Base-by-base conservation (phyloP, 2,797 vertebrate genomes). In the Acropternis orthonyx region DNA sequence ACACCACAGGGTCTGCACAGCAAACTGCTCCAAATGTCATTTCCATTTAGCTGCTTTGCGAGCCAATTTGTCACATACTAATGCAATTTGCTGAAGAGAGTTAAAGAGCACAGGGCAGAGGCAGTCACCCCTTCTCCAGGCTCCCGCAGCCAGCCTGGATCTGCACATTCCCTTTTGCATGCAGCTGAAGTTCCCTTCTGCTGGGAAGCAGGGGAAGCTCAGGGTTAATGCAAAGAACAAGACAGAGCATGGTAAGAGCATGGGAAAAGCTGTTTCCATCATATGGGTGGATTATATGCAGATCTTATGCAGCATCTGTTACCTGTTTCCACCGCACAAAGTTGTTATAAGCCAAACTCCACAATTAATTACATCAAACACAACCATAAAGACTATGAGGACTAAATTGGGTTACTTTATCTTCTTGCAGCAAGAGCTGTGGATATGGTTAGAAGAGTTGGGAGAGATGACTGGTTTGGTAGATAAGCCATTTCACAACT, bases 11-110 rank as follows among this genome's bases (percentile, higher is more conserved):
- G 12, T 80, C 87, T 89, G 81, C 88, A 26, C 91, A 41, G 79
- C 92, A 75, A 89, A 65, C 73, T 0, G 23, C 75, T 96, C 87
- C 83, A 95, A 92, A 96, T 91, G 95, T 30, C 96, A 93, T 56
- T 93, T 79, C 96, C 93, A 68, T 96, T 96, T 86, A 96, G 85
- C 89, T 74, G 94, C 82, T 93, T 76, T 34, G 80, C 91, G n/a
- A 96, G 93, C 92, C 95, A 86, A 72, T 95, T 91, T 97, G 96
- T 96, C 96, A 95, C 72, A 72, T 93, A 61, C 88, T 91, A 85
- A 95, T 79, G 89, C 39, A 83, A 96, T 97, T 97, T 96, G 89
- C 95, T 32, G 89, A 67, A 80, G 89, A 95, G 82, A 89, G 93
- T 37, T 75, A 92, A 95, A 92, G 97, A 93, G 79, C 93, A 19